These are phyloP conservation scores for Coranthus polyacanthus DNA, from an alignment of 2,797 vertebrate species.

Conservation along the genomic window DNA sequence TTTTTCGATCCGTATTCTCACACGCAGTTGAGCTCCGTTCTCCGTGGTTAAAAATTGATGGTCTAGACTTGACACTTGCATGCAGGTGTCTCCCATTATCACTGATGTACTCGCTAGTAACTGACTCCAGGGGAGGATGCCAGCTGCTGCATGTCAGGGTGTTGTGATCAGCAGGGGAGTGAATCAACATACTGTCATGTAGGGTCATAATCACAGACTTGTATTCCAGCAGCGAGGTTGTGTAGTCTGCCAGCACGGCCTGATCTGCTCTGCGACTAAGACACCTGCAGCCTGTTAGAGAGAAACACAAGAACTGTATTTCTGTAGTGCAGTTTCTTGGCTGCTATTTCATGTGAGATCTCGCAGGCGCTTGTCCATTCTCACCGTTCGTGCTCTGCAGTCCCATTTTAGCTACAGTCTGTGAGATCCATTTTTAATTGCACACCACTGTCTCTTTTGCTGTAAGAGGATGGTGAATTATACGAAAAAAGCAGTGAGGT, in stretches of 20 bases:
- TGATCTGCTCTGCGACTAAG: constrained; percentile 8
- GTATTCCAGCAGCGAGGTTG: constrained; percentile 45
- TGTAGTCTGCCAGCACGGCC: constrained; percentile 20
- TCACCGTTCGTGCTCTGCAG: constrained; percentile 2
- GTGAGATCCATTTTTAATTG: constrained; percentile 2
- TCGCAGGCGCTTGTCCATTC: constrained; percentile 1
- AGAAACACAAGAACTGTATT: constrained; percentile 7
- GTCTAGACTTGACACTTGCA: constrained; percentile 15
- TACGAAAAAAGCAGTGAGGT: not conserved
- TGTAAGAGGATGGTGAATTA: too few species aligned
- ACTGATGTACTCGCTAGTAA: constrained; percentile 22
- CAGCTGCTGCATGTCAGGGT: constrained; percentile 46
- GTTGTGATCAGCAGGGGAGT: constrained; percentile 44
- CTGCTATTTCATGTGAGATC: constrained; percentile 9
- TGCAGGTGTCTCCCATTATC: constrained; percentile 33
- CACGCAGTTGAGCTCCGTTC: too few species aligned
- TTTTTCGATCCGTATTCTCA: too few species aligned
- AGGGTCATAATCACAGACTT: constrained; percentile 34
- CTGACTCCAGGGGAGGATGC: constrained; percentile 4
- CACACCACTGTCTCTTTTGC: not conserved
- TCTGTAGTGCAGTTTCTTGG: constrained; percentile 4
- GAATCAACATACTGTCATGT: constrained; percentile 36
- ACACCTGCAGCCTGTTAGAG: constrained; percentile 35
- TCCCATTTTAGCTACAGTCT: constrained; percentile 9
- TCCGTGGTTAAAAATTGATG: constrained; percentile 1